Base-by-base conservation (phyloP, 2,888 invertebrate genomes). In the Agriotes lineatus region DNA sequence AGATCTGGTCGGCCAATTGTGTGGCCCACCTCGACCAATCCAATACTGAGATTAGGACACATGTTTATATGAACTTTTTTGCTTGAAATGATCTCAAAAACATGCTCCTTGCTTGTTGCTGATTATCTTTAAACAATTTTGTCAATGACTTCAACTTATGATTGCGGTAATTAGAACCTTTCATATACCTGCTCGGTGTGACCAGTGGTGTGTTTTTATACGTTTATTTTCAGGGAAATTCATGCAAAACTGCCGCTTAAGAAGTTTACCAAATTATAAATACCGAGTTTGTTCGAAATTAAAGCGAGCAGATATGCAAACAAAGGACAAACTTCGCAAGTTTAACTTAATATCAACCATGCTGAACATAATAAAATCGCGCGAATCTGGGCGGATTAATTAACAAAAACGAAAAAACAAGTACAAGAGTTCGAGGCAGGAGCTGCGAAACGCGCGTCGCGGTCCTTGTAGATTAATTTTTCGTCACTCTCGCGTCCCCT, bases 401-500 rank as follows among this genome's bases (percentile, higher is more conserved):
- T 57, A 57, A 57, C 12, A 42, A 20, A 42, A 57, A 57, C 12
- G 37, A 25, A 57, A 35, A 52, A 52, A 52, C 50, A 50, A 48
- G 22, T 48, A 48, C 48, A 48, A 48, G 22, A 45, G 50, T 9
- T 52, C 1, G 52, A 33, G 33, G 33, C 18, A 52, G 52, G 33
- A 52, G 33, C 18, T 33, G 33, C 33, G 48, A 52, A 48, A 39
- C 52, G 48, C 22, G 25, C 61, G 48, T 39, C 39, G 37, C 14
- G 50, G 39, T 52, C 61, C 39, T 61, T 39, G 48, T 30, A 61
- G 50, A 61, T 61, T 50, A 61, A 61, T 61, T 61, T 39, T 37
- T 57, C 57, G 61, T 22, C 61, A 59, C 50, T 50, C 37, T 52
- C 14, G 18, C 39, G 20, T 44, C 48, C 50, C 30, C 25, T 22